These are phyloP conservation scores for Gymnogyps californianus DNA, from an alignment of 2,113 vertebrate genomes.

Conservation along the genomic window DNA sequence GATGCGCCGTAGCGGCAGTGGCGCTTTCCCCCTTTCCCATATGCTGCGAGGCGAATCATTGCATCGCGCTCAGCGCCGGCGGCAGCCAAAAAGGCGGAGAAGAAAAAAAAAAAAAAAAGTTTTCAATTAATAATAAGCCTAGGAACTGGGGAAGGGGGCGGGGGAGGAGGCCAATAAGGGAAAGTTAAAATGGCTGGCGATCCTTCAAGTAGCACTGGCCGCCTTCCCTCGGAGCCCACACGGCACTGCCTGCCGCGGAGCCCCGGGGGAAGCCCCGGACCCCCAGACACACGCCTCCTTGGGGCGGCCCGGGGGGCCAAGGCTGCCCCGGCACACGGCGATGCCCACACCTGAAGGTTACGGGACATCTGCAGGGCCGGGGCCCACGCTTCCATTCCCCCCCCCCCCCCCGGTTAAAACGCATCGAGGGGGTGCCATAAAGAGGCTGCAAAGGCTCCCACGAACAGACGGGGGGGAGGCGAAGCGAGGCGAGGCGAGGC, in stretches of 20 bases:
- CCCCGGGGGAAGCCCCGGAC: background rate
- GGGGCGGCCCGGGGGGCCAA: background rate
- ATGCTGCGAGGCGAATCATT: conserved; percentile 12
- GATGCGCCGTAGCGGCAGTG: background rate
- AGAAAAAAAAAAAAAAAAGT: background rate
- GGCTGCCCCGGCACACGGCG: background rate
- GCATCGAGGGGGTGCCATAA: too few relatives aligned
- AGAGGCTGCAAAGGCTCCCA: background rate
- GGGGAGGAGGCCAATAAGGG: conserved; percentile 4
- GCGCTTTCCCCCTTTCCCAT: background rate
- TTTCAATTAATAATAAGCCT: conserved; percentile 58
- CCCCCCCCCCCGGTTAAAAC: background rate
- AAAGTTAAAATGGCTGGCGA: conserved; percentile 48
- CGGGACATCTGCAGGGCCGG: background rate
- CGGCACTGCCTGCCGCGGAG: background rate
- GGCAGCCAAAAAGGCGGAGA: conserved; percentile 5
- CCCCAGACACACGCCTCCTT: background rate
- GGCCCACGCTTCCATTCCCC: background rate
- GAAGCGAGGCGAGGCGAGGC: too few relatives aligned
- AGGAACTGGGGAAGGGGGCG: background rate
- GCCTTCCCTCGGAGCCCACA: background rate
- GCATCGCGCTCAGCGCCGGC: background rate
- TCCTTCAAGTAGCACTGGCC: conserved; percentile 18
- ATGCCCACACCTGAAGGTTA: background rate
- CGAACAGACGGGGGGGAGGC: too few relatives aligned